Evolutionary conservation across 1,140 invertebrate species (phyloP).

Genomic region (Tigriopus japonicus): DNA sequence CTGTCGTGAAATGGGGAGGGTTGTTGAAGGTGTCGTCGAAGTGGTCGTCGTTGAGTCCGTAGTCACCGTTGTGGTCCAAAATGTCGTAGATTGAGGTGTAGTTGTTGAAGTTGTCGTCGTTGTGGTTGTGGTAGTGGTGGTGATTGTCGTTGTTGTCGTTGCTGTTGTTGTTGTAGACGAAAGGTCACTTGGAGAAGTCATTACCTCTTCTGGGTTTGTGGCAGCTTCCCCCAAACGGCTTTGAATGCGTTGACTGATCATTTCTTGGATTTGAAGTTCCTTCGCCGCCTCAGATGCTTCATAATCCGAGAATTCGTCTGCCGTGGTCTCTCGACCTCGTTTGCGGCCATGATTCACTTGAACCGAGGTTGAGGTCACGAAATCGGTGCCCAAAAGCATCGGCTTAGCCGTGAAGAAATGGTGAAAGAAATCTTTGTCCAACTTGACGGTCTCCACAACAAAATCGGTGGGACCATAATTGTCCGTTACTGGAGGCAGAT

Average conservation of each 20-base stretch:
- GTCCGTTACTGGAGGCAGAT: background rate
- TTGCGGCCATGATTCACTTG: too few species aligned
- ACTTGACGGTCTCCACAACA: slow-evolving; percentile 12
- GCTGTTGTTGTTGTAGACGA: background rate
- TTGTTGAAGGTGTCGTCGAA: background rate
- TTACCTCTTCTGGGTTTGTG: too few species aligned
- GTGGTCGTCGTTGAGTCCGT: background rate
- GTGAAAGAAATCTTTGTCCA: slow-evolving; percentile 10
- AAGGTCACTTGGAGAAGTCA: too few species aligned
- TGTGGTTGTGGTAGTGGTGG: background rate
- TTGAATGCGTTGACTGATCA: too few species aligned
- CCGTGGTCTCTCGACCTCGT: too few species aligned
- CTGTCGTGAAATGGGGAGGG: background rate
- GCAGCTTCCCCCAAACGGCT: too few species aligned
- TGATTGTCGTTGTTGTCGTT: background rate
- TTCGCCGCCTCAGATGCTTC: too few species aligned
- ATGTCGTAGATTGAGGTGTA: background rate
- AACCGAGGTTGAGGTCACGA: too few species aligned
- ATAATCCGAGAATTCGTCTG: too few species aligned
- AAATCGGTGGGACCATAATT: slow-evolving; percentile 13
- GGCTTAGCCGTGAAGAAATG: slow-evolving; percentile 13
- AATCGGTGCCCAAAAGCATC: background rate
- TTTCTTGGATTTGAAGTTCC: too few species aligned
- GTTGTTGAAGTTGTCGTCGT: background rate
- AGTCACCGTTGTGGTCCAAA: background rate